A percentile compares a stretch with the other conserved stretches of the same genome.
Conservation (phyloP, 2,888 invertebrate species). For the Hypselothyrea guttata region DNA sequence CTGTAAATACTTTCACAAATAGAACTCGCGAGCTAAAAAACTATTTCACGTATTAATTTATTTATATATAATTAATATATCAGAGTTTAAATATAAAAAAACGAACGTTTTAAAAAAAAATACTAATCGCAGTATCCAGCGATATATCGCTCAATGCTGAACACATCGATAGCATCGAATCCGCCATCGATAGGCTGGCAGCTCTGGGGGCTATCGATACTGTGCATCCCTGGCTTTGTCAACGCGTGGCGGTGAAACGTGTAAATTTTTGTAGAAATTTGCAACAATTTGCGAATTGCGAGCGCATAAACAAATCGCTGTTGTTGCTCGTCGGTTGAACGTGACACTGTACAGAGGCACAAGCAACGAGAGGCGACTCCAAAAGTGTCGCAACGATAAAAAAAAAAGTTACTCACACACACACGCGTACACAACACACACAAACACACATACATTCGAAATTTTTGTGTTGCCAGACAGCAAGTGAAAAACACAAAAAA, state of each 20-base stretch:
- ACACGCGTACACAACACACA: conserved; percentile 21
- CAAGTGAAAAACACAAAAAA: conserved; percentile 28
- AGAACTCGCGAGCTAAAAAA: too few relatives aligned
- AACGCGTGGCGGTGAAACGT: conserved; percentile 73
- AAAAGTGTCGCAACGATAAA: conserved; percentile 33
- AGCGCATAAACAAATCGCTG: conserved; percentile 35
- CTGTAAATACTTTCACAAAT: too few relatives aligned
- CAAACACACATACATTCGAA: conserved; percentile 14
- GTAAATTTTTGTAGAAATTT: conserved; percentile 52
- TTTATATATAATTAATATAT: too few relatives aligned
- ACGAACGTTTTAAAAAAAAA: too few relatives aligned
- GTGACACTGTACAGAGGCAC: conserved; percentile 9
- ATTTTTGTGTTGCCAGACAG: conserved; percentile 46
- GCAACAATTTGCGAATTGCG: conserved; percentile 39
- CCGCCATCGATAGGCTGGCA: too few relatives aligned
- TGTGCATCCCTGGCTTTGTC: conserved; percentile 51
- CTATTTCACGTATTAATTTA: too few relatives aligned
- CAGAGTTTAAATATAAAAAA: too few relatives aligned
- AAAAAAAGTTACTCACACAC: conserved; percentile 35
- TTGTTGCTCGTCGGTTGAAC: conserved; percentile 13
- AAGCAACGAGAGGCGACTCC: conserved; percentile 20
- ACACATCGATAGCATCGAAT: conserved; percentile 1
- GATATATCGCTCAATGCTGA: too few relatives aligned
- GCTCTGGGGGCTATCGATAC: conserved; percentile 32
- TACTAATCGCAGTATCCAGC: too few relatives aligned